phyloP scores from a whole-genome alignment of 35 echinoderm and acorn worm genomes.

The Apostichopus japonicus region DNA sequence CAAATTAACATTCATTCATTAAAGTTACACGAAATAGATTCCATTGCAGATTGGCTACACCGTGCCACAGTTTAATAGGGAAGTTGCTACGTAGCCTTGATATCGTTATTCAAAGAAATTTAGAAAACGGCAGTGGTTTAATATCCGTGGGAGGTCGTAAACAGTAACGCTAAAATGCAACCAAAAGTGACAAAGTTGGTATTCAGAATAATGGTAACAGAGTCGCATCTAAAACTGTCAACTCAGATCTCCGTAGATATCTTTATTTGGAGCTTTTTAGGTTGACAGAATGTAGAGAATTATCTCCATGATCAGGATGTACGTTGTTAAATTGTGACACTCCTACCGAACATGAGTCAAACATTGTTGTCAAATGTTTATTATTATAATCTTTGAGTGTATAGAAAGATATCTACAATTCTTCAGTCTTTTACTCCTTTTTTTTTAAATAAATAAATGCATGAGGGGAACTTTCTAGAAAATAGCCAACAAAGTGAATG shows the following conservation, averaged over 20 bases:
- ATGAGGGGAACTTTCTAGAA: too few species aligned
- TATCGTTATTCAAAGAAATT: neutral
- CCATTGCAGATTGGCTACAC: neutral
- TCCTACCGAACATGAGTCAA: too few species aligned
- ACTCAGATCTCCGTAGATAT: neutral
- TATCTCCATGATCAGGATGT: neutral
- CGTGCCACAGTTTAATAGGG: neutral
- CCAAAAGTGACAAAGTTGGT: neutral
- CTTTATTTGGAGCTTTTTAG: neutral
- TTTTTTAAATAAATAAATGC: too few species aligned
- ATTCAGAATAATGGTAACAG: neutral
- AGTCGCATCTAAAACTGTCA: neutral
- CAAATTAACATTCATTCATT: constrained; percentile 18
- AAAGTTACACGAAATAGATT: neutral
- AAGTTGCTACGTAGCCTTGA: too few species aligned
- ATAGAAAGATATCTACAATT: too few species aligned
- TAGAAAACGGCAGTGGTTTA: neutral
- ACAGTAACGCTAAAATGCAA: neutral
- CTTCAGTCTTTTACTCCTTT: too few species aligned
- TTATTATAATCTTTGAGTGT: too few species aligned
- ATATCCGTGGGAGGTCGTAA: neutral
- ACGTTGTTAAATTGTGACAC: neutral
- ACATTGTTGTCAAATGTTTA: too few species aligned
- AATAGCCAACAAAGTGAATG: too few species aligned
- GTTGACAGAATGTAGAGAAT: too few species aligned